A percentile compares a stretch with the other conserved stretches of the same genome.
These are phyloP conservation scores for Fulica atra DNA, from an alignment of 2,113 vertebrate species.

Conservation along the genomic window DNA sequence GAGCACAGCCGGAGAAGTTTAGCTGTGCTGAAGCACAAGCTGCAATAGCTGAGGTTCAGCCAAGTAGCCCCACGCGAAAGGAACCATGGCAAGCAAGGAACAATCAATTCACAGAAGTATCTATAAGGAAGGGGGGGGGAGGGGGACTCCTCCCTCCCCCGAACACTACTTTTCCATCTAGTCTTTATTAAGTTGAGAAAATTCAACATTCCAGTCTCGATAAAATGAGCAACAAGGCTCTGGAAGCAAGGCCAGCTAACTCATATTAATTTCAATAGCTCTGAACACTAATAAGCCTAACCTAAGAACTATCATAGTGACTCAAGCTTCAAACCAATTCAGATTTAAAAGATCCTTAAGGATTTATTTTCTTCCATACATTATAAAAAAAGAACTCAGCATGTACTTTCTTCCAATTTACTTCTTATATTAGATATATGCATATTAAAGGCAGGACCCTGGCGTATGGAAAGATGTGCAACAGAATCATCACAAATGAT, in stretches of 20 bases:
- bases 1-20: not conserved
- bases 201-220: not conserved
- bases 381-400: not conserved
- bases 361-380: fast-evolving
- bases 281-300: not conserved
- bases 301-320: not conserved
- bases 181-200: not conserved
- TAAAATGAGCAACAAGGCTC: not conserved
- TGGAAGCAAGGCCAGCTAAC: not conserved
- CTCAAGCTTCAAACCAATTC: not conserved
- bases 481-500: not conserved
- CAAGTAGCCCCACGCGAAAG: fast-evolving
- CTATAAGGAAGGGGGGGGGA: not conserved
- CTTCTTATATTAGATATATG: fast-evolving
- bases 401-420: not conserved
- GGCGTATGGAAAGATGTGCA: not conserved
- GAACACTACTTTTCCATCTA: not conserved
- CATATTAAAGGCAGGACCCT: not conserved
- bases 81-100: not conserved
- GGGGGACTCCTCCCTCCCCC: fast-evolving
- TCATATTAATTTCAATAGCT: not conserved
- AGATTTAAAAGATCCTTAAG: not conserved
- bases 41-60: not conserved
- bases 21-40: not conserved
- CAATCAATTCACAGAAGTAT: not conserved